Conservation (phyloP, 2,113 vertebrate genomes). For the Chinchilla lanigera region DNA sequence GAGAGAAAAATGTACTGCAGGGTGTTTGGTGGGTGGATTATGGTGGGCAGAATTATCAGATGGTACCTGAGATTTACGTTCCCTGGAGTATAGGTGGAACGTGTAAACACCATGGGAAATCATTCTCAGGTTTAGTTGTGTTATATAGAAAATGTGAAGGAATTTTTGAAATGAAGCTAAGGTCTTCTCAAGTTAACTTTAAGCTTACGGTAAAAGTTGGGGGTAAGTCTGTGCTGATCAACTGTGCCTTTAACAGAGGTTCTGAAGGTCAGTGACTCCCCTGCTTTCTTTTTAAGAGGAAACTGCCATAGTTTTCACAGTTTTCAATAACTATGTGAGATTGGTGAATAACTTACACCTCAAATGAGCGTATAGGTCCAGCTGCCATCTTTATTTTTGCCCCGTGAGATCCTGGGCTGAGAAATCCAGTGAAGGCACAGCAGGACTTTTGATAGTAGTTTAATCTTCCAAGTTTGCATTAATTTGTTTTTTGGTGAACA, state of each 20-base stretch:
- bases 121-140: neutral
- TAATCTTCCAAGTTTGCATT: neutral
- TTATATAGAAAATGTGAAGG: neutral
- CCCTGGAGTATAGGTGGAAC: neutral
- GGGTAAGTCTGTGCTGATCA: neutral
- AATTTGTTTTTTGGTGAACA: neutral
- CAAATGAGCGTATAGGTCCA: neutral
- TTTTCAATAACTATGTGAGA: neutral
- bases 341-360: neutral
- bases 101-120: neutral
- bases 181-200: neutral
- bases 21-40: accelerated
- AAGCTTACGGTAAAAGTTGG: neutral
- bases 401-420: neutral
- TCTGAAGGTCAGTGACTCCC: neutral
- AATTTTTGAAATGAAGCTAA: neutral
- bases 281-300: neutral
- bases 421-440: accelerated
- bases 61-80: neutral
- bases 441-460: neutral
- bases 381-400: neutral
- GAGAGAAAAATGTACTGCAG: neutral
- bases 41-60: neutral
- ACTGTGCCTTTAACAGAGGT: neutral
- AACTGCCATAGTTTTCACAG: neutral